A percentile compares a stretch with the other conserved stretches of the same genome.
These are phyloP conservation scores for Anhinga rufa DNA, from an alignment of 2,113 vertebrate genomes.

Conservation along the genomic window DNA sequence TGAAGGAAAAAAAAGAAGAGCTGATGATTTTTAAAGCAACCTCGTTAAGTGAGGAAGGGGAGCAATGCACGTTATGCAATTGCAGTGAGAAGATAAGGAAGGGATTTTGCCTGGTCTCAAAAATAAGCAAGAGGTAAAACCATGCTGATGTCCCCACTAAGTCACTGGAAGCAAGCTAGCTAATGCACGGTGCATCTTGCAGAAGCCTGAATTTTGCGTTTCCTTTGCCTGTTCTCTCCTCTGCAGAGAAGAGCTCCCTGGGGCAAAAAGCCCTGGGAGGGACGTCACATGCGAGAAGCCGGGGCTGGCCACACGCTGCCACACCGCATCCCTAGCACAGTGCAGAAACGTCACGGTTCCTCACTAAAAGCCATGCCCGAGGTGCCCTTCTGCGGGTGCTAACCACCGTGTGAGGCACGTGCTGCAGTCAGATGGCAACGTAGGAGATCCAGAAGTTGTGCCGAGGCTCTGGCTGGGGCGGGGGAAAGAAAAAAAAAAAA, in stretches of 20 bases:
- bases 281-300: not conserved
- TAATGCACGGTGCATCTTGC: rapidly evolving
- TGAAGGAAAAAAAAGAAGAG: not conserved
- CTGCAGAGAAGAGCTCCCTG: not conserved
- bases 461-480: not conserved
- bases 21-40: not conserved
- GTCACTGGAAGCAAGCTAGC: not conserved
- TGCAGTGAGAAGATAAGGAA: not conserved
- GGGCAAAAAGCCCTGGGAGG: not conserved
- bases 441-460: slow-evolving; percentile 21
- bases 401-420: not conserved
- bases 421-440: not conserved
- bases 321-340: rapidly evolving
- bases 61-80: not conserved
- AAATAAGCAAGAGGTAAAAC: not conserved
- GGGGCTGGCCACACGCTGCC: not conserved
- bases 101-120: not conserved
- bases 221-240: not conserved
- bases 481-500: not conserved
- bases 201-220: not conserved
- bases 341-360: not conserved
- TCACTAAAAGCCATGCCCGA: rapidly evolving
- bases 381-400: not conserved
- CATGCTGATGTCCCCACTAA: not conserved
- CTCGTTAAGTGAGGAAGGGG: not conserved